Evolutionary conservation across 2,113 vertebrate species (phyloP), one percentile per base, ranked within the genome.

Genomic region (Larimichthys polyactis): DNA sequence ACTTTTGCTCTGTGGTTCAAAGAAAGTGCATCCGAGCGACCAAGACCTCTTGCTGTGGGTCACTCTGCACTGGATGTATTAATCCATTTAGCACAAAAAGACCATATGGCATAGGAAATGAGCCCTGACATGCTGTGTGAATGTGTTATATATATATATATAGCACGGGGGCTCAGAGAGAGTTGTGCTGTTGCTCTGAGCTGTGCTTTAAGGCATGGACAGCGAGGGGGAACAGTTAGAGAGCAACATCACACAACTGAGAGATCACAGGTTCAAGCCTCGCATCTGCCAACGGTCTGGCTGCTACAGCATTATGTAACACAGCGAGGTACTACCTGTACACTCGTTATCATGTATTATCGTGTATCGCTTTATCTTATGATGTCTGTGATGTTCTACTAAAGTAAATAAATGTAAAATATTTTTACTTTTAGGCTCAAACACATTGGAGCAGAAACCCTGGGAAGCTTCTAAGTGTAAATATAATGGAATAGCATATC

Each of bases 111-210:
- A 36, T 36, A 36, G 32, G 32, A 36, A 36, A 36, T 36, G 32
- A 87, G 82, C 75, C 88, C 74, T 82, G 87, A 71, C 83, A 24
- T 29, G 72, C 78, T 71, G 85, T 73, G 85, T 69, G 81, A 83
- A 87, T 60, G 72, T 81, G 86, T 81, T 36, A 40, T 40, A 40
- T 40, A 36, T 36, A 40, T 40, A 36, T 80, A 75, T 79, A 79
- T 77, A 80, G 80, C 81, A 36, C 81, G 3, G 59, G 54, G 8
- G 4, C 73, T 82, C 71, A 54, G 68, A 79, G 54, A 63, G 86
- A 68, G 71, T 44, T 40, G 57, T 69, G 29, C 16, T 59, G 19
- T 58, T 43, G 62, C 73, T 69, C 78, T 0, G 27, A 73, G 49
- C 75, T 63, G 63, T 40, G 85, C 81, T 89, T 76, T 32, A 73